Evolutionary conservation across 2,797 vertebrate species (phyloP).

Genomic region (Liparis tanakae): DNA sequence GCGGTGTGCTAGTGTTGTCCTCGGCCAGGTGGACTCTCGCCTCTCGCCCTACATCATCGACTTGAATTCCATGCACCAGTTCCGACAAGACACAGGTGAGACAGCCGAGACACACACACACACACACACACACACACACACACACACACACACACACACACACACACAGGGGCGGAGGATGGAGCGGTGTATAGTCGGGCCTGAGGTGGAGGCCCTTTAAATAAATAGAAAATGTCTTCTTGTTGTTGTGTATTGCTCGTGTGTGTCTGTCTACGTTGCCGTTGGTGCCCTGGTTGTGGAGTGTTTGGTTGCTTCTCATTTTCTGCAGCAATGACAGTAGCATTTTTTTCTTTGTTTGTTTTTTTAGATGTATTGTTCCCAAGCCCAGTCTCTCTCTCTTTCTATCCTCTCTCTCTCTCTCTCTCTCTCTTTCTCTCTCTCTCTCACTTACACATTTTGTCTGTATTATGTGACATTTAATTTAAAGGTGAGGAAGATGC

Average conservation of each 20-base stretch:
- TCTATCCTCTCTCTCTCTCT: not conserved
- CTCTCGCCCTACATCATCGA: slow-evolving; percentile 94
- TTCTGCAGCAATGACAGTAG: slow-evolving; percentile 7
- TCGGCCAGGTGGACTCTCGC: slow-evolving; percentile 93
- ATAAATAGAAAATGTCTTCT: too few relatives aligned
- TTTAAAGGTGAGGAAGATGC: not conserved
- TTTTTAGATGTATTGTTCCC: not conserved
- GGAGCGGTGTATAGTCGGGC: slow-evolving; percentile 35
- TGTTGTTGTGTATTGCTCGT: slow-evolving; percentile 1
- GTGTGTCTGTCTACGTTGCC: slow-evolving; percentile 5
- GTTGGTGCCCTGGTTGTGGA: not conserved
- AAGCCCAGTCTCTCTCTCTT: not conserved
- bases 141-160: too few relatives aligned
- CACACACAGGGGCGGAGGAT: slow-evolving; percentile 3
- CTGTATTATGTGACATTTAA: not conserved
- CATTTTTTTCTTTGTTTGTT: not conserved
- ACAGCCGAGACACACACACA: not conserved
- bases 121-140: too few relatives aligned
- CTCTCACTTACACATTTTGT: not conserved
- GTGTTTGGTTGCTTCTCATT: slow-evolving; percentile 12
- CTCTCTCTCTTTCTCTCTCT: not conserved
- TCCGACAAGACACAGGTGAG: slow-evolving; percentile 93
- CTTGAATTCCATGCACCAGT: slow-evolving; percentile 96
- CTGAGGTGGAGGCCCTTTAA: slow-evolving; percentile 58
- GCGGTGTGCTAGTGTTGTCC: slow-evolving; percentile 91